Evolutionary conservation across 1,140 invertebrate species (phyloP).

Genomic region (Ceratitis capitata): DNA sequence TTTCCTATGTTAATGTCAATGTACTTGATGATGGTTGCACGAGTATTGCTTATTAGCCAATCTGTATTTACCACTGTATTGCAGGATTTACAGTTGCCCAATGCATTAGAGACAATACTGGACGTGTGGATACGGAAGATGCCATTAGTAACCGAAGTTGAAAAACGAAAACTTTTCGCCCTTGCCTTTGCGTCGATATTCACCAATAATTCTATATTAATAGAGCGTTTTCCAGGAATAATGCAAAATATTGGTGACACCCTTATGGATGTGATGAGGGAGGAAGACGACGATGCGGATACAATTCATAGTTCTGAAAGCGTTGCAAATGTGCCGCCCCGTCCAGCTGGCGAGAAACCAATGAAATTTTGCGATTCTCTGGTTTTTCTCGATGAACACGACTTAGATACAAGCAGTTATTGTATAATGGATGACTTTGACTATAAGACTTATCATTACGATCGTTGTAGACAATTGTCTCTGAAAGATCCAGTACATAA

Average conservation of each 20-base stretch:
- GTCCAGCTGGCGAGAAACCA: constrained; percentile 18
- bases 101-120: constrained; percentile 77
- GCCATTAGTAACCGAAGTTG: constrained; percentile 78
- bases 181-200: constrained; percentile 85
- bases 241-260: constrained; percentile 83
- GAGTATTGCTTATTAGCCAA: constrained; percentile 80
- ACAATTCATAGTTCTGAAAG: background rate
- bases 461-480: constrained; percentile 71
- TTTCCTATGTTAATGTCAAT: constrained; percentile 79
- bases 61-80: constrained; percentile 76
- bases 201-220: constrained; percentile 74
- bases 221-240: constrained; percentile 79
- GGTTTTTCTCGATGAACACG: constrained; percentile 60
- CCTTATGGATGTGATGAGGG: constrained; percentile 85
- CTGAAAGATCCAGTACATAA: constrained; percentile 77
- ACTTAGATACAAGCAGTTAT: constrained; percentile 50
- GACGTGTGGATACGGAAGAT: constrained; percentile 84
- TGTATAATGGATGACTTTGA: constrained; percentile 55
- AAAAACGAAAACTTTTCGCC: constrained; percentile 83
- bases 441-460: constrained; percentile 61
- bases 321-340: constrained; percentile 60
- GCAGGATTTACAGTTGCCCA: constrained; percentile 68
- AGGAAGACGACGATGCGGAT: constrained; percentile 63
- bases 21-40: constrained; percentile 79
- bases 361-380: constrained; percentile 57